A percentile compares a stretch with the other conserved stretches of the same genome.
These are phyloP conservation scores for Puntigrus tetrazona DNA, from an alignment of 2,113 vertebrate genomes.

Conservation along the genomic window DNA sequence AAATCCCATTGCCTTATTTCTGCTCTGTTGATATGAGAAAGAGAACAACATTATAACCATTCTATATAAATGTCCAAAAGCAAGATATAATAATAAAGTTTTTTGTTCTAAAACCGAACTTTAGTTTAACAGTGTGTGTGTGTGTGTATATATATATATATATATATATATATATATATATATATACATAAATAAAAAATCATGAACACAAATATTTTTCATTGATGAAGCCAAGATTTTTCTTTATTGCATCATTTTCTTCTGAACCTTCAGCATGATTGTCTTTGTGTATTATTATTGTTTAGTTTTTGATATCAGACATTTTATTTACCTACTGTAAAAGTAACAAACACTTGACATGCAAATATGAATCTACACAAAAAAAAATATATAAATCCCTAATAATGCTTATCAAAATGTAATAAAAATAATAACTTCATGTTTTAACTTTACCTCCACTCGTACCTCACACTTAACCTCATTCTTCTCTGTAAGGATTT, in stretches of 20 bases:
- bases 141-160: no score
- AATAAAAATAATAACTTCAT: no score
- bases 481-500: not conserved
- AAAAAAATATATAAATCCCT: not conserved
- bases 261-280: not conserved
- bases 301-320: not conserved
- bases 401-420: not conserved
- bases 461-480: not conserved
- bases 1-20: not conserved
- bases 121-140: no score
- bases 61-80: constrained; percentile 1
- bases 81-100: not conserved
- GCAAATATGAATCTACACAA: not conserved
- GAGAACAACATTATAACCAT: not conserved
- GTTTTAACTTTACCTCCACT: not conserved
- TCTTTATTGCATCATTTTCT: not conserved
- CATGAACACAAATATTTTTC: no score
- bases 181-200: no score
- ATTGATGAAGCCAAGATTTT: not conserved
- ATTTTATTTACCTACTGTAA: not conserved
- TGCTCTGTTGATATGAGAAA: not conserved
- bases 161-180: no score
- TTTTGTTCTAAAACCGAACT: not conserved
- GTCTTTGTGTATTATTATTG: not conserved
- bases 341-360: not conserved